These are phyloP conservation scores for Coronaproctus castanopsis DNA, from an alignment of 2,888 invertebrate species.

Conservation along the genomic window DNA sequence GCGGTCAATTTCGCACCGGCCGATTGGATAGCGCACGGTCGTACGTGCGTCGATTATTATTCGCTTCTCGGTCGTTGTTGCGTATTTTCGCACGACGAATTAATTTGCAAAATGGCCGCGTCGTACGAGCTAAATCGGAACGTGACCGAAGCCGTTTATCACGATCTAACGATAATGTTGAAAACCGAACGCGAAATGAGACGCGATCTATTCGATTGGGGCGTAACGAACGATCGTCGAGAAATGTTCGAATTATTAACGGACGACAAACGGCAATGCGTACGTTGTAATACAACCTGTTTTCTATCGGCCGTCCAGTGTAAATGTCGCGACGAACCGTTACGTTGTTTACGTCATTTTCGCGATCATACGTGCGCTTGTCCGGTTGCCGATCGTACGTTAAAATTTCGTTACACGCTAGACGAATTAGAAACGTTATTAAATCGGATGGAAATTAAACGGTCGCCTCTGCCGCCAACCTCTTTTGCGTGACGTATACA, in stretches of 20 bases:
- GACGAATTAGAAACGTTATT: conserved; percentile 85
- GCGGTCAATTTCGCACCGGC: conserved; percentile 98
- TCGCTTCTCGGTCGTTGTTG: conserved; percentile 77
- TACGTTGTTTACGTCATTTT: conserved; percentile 77
- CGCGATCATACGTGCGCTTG: conserved; percentile 67
- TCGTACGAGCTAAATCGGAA: conserved; percentile 64
- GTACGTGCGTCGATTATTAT: conserved; percentile 87
- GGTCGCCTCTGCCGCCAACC: too few relatives aligned
- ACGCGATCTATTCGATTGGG: conserved; percentile 56
- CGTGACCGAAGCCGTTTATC: conserved; percentile 76
- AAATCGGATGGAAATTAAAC: too few relatives aligned
- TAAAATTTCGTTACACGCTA: conserved; percentile 67
- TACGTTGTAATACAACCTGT: conserved; percentile 89
- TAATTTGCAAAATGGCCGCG: conserved; percentile 89
- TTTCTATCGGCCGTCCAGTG: conserved; percentile 92
- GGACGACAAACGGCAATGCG: conserved; percentile 90
- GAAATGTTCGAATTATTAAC: conserved; percentile 85
- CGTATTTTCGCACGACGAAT: conserved; percentile 97
- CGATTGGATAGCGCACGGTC: conserved; percentile 91
- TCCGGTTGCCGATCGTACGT: conserved; percentile 42
- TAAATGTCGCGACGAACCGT: conserved; percentile 42
- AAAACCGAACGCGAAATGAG: conserved; percentile 57
- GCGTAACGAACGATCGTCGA: conserved; percentile 70
- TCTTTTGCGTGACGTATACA: too few relatives aligned
- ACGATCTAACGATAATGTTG: conserved; percentile 82